Base-by-base conservation (phyloP, 2,888 invertebrate genomes). In the Tethea ocularis region DNA sequence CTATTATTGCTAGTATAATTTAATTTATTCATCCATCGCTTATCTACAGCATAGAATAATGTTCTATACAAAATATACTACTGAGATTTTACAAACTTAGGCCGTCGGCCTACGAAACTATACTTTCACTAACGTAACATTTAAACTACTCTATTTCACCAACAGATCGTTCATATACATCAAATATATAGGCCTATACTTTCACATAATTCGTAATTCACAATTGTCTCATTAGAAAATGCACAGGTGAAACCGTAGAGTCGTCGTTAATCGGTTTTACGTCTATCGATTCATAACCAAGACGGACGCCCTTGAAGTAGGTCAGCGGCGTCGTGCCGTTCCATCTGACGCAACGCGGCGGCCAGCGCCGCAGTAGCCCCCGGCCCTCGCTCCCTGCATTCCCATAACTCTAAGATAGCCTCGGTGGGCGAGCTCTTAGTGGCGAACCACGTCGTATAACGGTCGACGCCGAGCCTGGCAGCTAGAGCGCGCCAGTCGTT, bases 401-500 rank as follows among this genome's bases (percentile, higher is more conserved):
- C 98, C 98, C 99, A 99, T 73, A 99, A 89, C 88, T 99, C 98
- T 70, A 99, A 93, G 76, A 99, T 98, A 86, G 98, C 97, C 86
- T 99, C 99, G 11, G 99, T 99, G 13, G 99, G 99, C 72, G 98
- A 99, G 63, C 97, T 96, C 91, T 99, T 99, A 23, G 98, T 98
- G 62, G 99, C 99, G 84, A 99, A 99, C 94, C 97, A 99, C 82
- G 98, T 98, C 68, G 98, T 98, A 87, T 99, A 99, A 82, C 99
- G 96, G 93, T 99, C 98, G 60, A 98, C 98, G 77, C 97, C 96
- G 58, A 99, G 95, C 80, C 97, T 95, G 81, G 97, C 96, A n/a
- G 99, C 99, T 70, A 99, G 92, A 94, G 98, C 96, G 71, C 99
- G 95, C 99, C 99, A 99, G 87, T 99, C 99, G 84, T 98, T 98